phyloP scores from a whole-genome alignment of 1,140 invertebrate species.

The Drosophila orena region DNA sequence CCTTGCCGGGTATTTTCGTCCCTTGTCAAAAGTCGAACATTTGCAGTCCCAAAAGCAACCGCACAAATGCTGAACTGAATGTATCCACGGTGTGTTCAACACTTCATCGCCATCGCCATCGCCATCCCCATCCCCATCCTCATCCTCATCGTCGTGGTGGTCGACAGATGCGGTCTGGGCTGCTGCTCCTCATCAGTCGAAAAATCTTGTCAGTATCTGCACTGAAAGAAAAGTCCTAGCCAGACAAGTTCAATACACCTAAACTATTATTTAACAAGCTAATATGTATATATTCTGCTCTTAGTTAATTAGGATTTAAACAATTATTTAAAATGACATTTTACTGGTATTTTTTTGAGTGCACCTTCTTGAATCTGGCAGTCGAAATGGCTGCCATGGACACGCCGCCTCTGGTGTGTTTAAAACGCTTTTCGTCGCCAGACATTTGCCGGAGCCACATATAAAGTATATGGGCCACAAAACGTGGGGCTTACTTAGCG shows the following conservation, averaged over 20 bases:
- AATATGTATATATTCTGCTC: not conserved
- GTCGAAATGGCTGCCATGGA: slow-evolving; percentile 49
- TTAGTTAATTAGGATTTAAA: too few species aligned
- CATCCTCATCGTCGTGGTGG: slow-evolving; percentile 5
- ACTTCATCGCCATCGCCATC: slow-evolving; percentile 55
- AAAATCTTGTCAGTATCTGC: not conserved
- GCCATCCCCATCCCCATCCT: slow-evolving; percentile 28
- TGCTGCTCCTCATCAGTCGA: not conserved
- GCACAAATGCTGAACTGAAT: not conserved
- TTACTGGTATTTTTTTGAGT: not conserved
- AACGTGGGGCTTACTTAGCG: slow-evolving; percentile 54
- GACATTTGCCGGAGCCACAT: slow-evolving; percentile 40
- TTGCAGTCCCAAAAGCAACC: slow-evolving; percentile 44
- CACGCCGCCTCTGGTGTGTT: slow-evolving; percentile 49
- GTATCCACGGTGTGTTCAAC: slow-evolving; percentile 32
- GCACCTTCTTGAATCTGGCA: slow-evolving; percentile 8
- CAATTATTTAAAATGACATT: not conserved
- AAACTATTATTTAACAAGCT: not conserved
- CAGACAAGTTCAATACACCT: not conserved
- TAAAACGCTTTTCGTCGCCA: slow-evolving; percentile 40
- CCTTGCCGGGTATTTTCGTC: slow-evolving; percentile 15
- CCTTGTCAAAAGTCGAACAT: slow-evolving; percentile 63
- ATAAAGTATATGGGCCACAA: slow-evolving; percentile 61
- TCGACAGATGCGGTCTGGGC: slow-evolving; percentile 30
- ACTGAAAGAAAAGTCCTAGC: not conserved